Evolutionary conservation across 2,113 vertebrate genomes (phyloP).

Genomic region (Xenus cinereus): DNA sequence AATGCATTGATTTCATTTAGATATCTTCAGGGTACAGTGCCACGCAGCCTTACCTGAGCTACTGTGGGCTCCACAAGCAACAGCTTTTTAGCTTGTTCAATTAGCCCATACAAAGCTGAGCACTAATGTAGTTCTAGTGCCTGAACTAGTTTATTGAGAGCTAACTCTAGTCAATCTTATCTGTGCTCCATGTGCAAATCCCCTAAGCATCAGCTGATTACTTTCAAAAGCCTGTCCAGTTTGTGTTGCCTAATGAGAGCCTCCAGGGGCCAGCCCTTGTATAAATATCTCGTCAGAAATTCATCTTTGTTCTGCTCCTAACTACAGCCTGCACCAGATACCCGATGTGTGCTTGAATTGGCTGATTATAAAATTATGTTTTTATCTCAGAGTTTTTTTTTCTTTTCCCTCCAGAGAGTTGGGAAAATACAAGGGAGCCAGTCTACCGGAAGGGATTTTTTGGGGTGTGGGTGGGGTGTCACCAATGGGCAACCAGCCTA

Average conservation of each 20-base stretch:
- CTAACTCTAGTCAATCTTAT: not conserved
- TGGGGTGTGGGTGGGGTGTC: accelerated
- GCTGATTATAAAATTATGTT: not conserved
- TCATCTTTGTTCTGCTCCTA: not conserved
- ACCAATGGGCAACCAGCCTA: not conserved
- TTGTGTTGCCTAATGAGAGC: not conserved
- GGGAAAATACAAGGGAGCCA: not conserved
- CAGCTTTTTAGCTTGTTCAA: not conserved
- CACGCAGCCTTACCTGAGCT: not conserved
- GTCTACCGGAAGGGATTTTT: not conserved
- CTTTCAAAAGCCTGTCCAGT: not conserved
- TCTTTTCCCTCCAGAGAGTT: not conserved
- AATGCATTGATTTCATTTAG: not conserved
- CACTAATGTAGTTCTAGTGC: not conserved
- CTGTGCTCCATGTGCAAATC: not conserved
- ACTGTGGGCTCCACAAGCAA: not conserved
- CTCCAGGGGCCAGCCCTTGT: not conserved
- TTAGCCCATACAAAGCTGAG: not conserved
- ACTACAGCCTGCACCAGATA: not conserved
- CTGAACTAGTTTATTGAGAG: not conserved
- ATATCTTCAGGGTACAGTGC: not conserved
- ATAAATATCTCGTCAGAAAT: not conserved
- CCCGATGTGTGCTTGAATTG: accelerated
- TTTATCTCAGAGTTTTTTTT: not conserved
- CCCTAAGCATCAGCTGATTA: not conserved